Conservation (phyloP, 92 coral and sea anemone genomes). For the Parazoanthus swiftii region DNA sequence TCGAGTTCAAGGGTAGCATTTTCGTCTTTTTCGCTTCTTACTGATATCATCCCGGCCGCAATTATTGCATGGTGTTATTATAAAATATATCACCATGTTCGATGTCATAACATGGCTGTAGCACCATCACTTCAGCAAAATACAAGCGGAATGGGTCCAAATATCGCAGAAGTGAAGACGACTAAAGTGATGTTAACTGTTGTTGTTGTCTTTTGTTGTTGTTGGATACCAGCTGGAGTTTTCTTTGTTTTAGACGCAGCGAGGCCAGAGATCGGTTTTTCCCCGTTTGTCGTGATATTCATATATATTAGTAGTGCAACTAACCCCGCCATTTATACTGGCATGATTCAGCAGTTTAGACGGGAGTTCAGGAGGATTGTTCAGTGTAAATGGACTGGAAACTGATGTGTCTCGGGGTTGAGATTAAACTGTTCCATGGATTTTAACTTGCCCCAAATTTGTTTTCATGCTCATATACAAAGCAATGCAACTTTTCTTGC, state of each 20-base stretch:
- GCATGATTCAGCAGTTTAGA: background rate
- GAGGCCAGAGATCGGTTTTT: background rate
- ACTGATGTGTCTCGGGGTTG: background rate
- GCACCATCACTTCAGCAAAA: background rate
- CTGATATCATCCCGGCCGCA: background rate
- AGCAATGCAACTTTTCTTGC: background rate
- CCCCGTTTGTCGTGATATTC: background rate
- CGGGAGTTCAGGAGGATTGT: background rate
- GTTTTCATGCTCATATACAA: background rate
- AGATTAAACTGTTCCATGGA: too few species aligned
- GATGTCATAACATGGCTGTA: background rate
- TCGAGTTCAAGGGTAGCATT: background rate
- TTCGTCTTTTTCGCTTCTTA: background rate
- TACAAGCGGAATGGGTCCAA: background rate
- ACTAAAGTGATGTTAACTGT: constrained; percentile 15
- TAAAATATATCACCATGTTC: background rate
- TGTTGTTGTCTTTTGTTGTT: background rate
- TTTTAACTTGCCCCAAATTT: too few species aligned
- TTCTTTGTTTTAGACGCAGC: background rate
- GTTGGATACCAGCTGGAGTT: constrained; percentile 3
- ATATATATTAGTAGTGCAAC: background rate
- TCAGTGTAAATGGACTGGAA: background rate
- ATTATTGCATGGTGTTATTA: background rate
- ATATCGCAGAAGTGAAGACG: background rate
- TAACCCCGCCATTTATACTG: constrained; percentile 2